phyloP scores from a whole-genome alignment of 2,888 invertebrate species.

The Cylloceria caligata region DNA sequence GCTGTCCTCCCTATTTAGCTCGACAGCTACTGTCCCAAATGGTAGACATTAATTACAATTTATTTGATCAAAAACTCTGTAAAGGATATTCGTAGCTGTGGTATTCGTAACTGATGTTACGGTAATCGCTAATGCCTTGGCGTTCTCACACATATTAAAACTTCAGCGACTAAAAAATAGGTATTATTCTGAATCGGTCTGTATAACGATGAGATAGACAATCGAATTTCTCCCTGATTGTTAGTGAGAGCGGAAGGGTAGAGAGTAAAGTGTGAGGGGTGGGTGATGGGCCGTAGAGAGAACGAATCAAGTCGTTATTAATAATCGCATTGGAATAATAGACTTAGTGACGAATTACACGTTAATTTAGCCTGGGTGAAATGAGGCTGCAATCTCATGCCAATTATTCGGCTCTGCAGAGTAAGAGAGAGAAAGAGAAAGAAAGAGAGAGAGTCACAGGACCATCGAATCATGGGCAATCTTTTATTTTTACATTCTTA shows the following conservation, averaged over 20 bases:
- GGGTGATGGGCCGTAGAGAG: not conserved
- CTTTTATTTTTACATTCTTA: constrained; percentile 24
- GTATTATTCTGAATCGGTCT: constrained; percentile 12
- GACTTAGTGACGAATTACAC: constrained; percentile 54
- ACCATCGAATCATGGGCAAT: constrained; percentile 7
- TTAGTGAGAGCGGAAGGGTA: not conserved
- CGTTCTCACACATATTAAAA: not conserved
- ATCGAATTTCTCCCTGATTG: constrained; percentile 38
- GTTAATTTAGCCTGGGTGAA: constrained; percentile 44
- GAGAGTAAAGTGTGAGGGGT: constrained; percentile 18
- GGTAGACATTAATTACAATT: not conserved
- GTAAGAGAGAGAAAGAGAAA: not conserved
- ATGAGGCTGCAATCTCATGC: constrained; percentile 49
- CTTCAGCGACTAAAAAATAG: not conserved
- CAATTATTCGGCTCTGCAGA: constrained; percentile 37
- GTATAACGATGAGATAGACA: constrained; percentile 1
- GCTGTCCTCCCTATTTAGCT: no score
- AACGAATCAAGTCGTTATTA: constrained; percentile 51
- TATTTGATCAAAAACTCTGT: not conserved
- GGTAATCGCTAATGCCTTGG: no score
- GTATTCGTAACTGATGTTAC: not conserved
- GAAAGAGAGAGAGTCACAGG: not conserved
- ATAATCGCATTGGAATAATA: constrained; percentile 52
- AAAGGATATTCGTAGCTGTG: not conserved
- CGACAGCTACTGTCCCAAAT: no score